phyloP scores from a whole-genome alignment of 2,888 invertebrate species.

The Nephrotoma guestfalica region DNA sequence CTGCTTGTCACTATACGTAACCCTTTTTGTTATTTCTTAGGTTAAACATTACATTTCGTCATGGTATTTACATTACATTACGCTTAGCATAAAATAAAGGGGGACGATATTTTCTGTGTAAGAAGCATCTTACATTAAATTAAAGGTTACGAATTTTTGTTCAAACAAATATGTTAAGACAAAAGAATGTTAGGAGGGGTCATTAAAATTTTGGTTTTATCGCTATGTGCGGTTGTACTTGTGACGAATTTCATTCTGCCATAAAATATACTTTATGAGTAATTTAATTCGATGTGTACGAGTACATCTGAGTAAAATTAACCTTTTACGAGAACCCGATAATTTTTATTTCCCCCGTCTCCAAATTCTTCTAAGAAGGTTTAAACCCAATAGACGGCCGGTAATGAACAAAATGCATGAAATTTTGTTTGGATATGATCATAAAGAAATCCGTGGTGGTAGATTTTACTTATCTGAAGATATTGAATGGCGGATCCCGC shows the following conservation, averaged over 20 bases:
- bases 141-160: background rate
- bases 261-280: background rate
- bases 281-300: background rate
- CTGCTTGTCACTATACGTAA: background rate
- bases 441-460: too few species aligned
- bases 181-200: background rate
- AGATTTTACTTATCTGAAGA: too few species aligned
- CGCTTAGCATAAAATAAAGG: background rate
- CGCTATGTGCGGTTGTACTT: background rate
- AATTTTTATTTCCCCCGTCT: too few species aligned
- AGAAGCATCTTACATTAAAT: background rate
- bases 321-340: too few species aligned
- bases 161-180: background rate
- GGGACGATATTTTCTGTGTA: background rate
- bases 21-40: background rate
- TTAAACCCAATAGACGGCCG: too few species aligned
- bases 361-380: too few species aligned
- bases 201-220: background rate
- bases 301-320: too few species aligned
- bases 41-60: background rate
- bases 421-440: too few species aligned
- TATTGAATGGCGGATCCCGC: too few species aligned
- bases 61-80: background rate
- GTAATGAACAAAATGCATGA: too few species aligned
- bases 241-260: background rate